phyloP scores from a whole-genome alignment of 2,888 invertebrate species.

The Itoplectis maculator region DNA sequence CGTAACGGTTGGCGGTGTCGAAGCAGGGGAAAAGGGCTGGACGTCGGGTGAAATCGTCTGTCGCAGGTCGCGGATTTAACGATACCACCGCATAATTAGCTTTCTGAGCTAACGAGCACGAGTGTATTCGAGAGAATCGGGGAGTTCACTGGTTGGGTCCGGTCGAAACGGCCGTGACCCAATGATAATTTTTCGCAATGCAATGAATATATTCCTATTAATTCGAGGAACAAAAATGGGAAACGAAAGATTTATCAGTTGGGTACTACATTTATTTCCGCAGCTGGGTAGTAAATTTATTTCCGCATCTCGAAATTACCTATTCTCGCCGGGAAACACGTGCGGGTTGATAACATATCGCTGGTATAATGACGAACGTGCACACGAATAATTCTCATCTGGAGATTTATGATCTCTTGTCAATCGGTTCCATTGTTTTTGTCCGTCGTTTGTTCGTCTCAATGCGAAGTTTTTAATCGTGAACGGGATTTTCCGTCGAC shows the following conservation, averaged over 20 bases:
- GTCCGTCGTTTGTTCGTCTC: background rate
- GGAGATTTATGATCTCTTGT: background rate
- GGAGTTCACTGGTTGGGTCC: background rate
- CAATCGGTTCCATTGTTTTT: conserved; percentile 30
- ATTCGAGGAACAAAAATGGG: too few relatives aligned
- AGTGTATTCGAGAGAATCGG: conserved; percentile 33
- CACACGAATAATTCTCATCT: conserved; percentile 10
- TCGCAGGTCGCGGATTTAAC: conserved; percentile 76
- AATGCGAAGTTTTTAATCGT: conserved; percentile 16
- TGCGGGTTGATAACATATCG: conserved; percentile 21
- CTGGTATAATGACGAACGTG: conserved; percentile 10
- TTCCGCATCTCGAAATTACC: conserved; percentile 78
- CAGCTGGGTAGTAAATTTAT: conserved; percentile 78
- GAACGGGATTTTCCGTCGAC: conserved; percentile 31
- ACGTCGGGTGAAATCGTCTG: conserved; percentile 71
- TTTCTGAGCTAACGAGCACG: conserved; percentile 77
- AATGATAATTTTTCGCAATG: too few relatives aligned
- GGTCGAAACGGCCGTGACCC: too few relatives aligned
- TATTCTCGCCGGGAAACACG: conserved; percentile 70
- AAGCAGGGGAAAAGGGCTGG: background rate
- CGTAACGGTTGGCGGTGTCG: background rate
- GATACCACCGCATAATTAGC: conserved; percentile 82
- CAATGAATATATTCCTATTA: too few relatives aligned
- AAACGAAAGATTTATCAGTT: conserved; percentile 71
- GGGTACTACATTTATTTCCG: conserved; percentile 80